Evolutionary conservation across 2,113 vertebrate genomes (phyloP).

Genomic region (Lampris incognitus): DNA sequence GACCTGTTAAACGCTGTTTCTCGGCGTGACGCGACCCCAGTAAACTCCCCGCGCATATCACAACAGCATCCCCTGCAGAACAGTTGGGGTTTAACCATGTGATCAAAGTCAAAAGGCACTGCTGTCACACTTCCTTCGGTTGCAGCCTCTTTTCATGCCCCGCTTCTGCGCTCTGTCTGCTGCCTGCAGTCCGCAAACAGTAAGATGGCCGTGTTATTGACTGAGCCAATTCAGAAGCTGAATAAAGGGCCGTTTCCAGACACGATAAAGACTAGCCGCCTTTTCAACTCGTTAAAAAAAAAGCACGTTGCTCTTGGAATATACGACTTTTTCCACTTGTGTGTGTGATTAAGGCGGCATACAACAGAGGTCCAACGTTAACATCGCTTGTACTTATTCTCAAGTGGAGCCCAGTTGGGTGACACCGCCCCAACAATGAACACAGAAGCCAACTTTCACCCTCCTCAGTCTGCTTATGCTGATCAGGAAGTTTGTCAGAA

Average conservation of each 20-base stretch:
- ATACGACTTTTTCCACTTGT: constrained; percentile 10
- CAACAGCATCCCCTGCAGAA: constrained; percentile 29
- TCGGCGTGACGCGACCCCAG: not conserved
- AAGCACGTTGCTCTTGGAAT: constrained; percentile 4
- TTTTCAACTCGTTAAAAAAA: constrained; percentile 14
- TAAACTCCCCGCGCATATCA: constrained; percentile 35
- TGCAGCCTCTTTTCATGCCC: not conserved
- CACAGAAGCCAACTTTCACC: constrained; percentile 42
- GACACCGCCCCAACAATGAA: constrained; percentile 28
- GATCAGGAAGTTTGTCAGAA: constrained; percentile 5
- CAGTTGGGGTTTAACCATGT: not conserved
- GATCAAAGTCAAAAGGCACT: not conserved
- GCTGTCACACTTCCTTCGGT: not conserved
- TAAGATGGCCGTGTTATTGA: not conserved
- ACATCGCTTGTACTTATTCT: not conserved
- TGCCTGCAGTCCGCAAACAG: constrained; percentile 22
- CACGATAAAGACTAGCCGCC: not conserved
- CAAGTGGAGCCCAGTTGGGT: constrained; percentile 13
- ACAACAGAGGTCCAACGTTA: constrained; percentile 21
- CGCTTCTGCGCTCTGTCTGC: not conserved
- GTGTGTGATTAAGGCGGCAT: not conserved
- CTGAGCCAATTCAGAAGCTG: not conserved
- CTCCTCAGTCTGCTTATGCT: not conserved
- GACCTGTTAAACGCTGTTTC: not conserved
- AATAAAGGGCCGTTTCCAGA: constrained; percentile 10